Evolutionary conservation across 2,797 vertebrate genomes (phyloP).

Genomic region (Xenopus petersii): DNA sequence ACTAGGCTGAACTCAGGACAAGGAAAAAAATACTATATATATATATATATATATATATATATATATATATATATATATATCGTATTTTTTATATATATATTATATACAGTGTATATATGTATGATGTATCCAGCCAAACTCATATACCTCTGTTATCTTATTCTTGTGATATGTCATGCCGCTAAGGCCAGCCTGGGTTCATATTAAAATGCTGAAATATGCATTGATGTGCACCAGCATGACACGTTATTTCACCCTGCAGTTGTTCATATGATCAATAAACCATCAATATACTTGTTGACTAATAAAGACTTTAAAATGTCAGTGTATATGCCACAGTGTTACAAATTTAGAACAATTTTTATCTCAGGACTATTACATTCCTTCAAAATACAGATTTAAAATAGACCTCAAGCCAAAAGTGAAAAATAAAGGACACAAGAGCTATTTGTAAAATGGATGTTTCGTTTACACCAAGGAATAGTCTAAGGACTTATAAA

Average conservation of each 20-base stretch:
- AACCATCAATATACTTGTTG: conserved; percentile 5
- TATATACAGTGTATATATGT: too few relatives aligned
- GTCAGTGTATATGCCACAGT: not conserved
- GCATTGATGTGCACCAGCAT: conserved; percentile 20
- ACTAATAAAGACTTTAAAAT: not conserved
- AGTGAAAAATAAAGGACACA: not conserved
- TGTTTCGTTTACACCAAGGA: conserved; percentile 9
- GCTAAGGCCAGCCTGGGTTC: not conserved
- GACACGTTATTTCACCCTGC: not conserved
- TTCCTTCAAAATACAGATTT: not conserved
- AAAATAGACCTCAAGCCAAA: not conserved
- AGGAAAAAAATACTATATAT: too few relatives aligned
- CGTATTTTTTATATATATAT: too few relatives aligned
- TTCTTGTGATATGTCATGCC: too few relatives aligned
- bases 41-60: too few relatives aligned
- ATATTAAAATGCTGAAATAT: conserved; percentile 12
- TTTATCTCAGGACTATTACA: too few relatives aligned
- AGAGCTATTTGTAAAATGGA: conserved; percentile 5
- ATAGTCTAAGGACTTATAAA: conserved; percentile 25
- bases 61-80: too few relatives aligned
- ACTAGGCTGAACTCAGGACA: too few relatives aligned
- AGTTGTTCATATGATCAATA: conserved; percentile 31
- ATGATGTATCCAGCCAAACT: too few relatives aligned
- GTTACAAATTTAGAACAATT: too few relatives aligned
- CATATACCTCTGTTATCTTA: too few relatives aligned